Evolutionary conservation across 1,140 invertebrate species (phyloP).

Genomic region (Babylonia areolata): DNA sequence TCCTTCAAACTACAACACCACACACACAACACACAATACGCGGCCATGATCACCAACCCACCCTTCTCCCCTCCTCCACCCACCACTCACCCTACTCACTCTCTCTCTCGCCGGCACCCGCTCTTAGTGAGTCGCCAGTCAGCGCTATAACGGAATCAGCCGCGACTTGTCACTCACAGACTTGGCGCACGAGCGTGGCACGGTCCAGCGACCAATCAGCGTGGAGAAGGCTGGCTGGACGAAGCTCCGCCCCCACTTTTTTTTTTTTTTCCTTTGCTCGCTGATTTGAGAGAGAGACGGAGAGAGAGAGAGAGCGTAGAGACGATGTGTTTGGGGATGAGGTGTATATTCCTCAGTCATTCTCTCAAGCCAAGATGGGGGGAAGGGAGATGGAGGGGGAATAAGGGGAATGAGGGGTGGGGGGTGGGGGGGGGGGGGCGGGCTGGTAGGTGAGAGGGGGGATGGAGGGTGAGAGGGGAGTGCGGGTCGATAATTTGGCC

Average conservation of each 20-base stretch:
- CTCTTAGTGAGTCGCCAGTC: neutral
- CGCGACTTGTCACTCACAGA: neutral
- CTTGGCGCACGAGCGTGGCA: conserved; percentile 8
- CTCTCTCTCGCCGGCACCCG: too few relatives aligned
- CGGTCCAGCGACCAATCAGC: neutral
- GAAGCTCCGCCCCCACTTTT: conserved; percentile 12
- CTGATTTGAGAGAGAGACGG: neutral
- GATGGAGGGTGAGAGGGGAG: neutral
- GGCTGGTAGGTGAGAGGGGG: neutral
- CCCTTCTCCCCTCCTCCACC: too few relatives aligned
- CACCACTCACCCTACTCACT: too few relatives aligned
- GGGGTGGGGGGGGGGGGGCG: neutral
- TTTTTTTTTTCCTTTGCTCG: neutral
- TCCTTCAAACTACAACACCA: too few relatives aligned
- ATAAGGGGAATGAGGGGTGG: neutral
- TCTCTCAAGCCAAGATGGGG: too few relatives aligned
- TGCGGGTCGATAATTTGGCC: neutral
- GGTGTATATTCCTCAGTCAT: too few relatives aligned
- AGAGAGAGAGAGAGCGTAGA: too few relatives aligned
- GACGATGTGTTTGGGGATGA: too few relatives aligned
- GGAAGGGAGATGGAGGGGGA: neutral
- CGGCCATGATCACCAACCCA: neutral
- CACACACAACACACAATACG: neutral
- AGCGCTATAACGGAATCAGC: neutral
- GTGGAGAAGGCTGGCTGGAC: neutral